Evolutionary conservation across 1,140 invertebrate genomes (phyloP).

Genomic region (Saccostrea echinata): DNA sequence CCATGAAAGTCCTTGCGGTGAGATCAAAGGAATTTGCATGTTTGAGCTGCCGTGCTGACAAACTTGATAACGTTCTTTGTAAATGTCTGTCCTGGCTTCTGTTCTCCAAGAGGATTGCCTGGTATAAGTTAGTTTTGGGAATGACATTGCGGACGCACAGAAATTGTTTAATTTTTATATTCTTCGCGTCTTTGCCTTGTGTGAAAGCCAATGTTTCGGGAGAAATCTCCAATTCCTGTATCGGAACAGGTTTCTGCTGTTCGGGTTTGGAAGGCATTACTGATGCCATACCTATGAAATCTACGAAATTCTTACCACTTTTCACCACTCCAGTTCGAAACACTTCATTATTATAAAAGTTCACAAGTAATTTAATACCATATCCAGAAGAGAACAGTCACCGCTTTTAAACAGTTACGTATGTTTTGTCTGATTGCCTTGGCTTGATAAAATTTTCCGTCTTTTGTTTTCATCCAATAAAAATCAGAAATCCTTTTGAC

Average conservation of each 20-base stretch:
- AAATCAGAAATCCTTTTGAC: neutral
- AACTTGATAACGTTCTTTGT: constrained; percentile 58
- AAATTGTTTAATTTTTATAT: constrained; percentile 70
- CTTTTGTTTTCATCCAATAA: constrained; percentile 26
- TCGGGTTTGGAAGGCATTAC: constrained; percentile 17
- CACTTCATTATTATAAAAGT: constrained; percentile 9
- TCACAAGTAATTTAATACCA: neutral
- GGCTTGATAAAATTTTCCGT: constrained; percentile 9
- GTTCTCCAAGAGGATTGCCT: constrained; percentile 69
- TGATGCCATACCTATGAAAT: constrained; percentile 9
- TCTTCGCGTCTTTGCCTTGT: constrained; percentile 54
- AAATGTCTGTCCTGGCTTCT: constrained; percentile 66
- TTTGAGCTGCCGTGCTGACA: constrained; percentile 55
- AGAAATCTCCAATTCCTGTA: constrained; percentile 52
- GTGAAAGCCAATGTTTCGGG: constrained; percentile 41
- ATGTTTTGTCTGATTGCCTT: constrained; percentile 17
- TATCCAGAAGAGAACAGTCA: neutral
- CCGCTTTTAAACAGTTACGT: neutral
- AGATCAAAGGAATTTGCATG: constrained; percentile 52
- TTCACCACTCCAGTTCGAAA: neutral
- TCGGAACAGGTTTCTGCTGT: constrained; percentile 35
- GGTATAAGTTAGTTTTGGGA: constrained; percentile 67
- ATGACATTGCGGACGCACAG: constrained; percentile 67
- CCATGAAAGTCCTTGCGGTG: constrained; percentile 57
- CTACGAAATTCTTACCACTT: neutral